A percentile compares a stretch with the other conserved stretches of the same genome.
These are phyloP conservation scores for Chrysomela aeneicollis DNA, from an alignment of 2,888 invertebrate species.

Conservation along the genomic window DNA sequence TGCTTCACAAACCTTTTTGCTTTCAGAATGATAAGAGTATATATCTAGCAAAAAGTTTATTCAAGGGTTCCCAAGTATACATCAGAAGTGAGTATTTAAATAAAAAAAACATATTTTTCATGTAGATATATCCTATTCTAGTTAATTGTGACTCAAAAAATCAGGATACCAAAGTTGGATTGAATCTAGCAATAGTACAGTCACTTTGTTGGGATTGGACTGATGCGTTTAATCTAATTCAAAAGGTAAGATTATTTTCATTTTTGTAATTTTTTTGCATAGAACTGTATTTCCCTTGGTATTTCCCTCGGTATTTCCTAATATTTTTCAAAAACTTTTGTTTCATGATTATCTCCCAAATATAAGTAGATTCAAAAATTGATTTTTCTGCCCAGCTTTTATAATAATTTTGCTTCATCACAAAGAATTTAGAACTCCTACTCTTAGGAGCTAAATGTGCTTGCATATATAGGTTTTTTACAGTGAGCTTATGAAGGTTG, in stretches of 20 bases:
- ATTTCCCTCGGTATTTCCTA: no score
- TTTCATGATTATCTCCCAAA: no score
- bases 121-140: constrained; percentile 47
- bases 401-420: no score
- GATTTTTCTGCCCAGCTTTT: no score
- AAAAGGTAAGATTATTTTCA: constrained; percentile 50
- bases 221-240: constrained; percentile 51
- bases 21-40: constrained; percentile 63
- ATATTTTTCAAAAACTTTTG: no score
- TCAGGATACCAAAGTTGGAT: constrained; percentile 57
- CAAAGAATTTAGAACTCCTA: no score
- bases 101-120: not conserved
- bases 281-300: no score
- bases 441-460: no score
- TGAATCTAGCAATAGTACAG: constrained; percentile 66
- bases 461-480: no score
- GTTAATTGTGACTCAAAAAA: constrained; percentile 62
- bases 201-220: constrained; percentile 67
- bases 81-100: constrained; percentile 68
- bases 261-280: no score
- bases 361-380: no score
- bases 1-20: constrained; percentile 24
- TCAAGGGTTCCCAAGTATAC: constrained; percentile 74
- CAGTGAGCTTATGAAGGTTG: no score
- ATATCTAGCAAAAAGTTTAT: constrained; percentile 70